Evolutionary conservation across 2,797 vertebrate genomes (phyloP).

Genomic region (Lithobates sylvaticus): DNA sequence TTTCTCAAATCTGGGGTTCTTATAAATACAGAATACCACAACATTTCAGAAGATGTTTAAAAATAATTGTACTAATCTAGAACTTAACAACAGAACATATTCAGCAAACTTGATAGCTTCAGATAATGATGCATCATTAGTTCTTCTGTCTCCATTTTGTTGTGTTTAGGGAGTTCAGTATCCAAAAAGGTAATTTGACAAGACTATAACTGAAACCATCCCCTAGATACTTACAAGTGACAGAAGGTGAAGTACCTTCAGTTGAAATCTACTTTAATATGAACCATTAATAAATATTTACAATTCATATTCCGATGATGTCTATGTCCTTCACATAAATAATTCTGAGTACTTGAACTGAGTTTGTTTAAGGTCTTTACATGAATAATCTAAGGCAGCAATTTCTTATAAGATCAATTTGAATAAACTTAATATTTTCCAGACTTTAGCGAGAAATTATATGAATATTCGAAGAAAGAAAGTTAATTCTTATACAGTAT

Average conservation of each 20-base stretch:
- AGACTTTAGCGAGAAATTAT: neutral
- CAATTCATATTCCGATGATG: slow-evolving; percentile 73
- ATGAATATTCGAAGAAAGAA: neutral
- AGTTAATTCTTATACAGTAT: neutral
- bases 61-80: slow-evolving; percentile 76
- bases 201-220: slow-evolving; percentile 74
- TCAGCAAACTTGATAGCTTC: slow-evolving; percentile 75
- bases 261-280: slow-evolving; percentile 78
- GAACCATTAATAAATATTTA: slow-evolving; percentile 81
- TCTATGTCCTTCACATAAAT: slow-evolving; percentile 68
- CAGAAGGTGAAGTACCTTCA: slow-evolving; percentile 75
- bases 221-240: slow-evolving; percentile 74
- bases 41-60: slow-evolving; percentile 66
- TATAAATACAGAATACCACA: too few relatives aligned
- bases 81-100: slow-evolving; percentile 74
- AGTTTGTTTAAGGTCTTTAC: slow-evolving; percentile 68
- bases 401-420: slow-evolving; percentile 37
- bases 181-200: slow-evolving; percentile 76
- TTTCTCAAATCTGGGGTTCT: too few relatives aligned
- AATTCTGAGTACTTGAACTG: slow-evolving; percentile 66
- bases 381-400: slow-evolving; percentile 49
- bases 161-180: slow-evolving; percentile 78
- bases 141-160: slow-evolving; percentile 78
- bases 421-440: slow-evolving; percentile 17
- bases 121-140: slow-evolving; percentile 75